Percentiles rank a stretch among this genome's conserved stretches.
Evolutionary conservation across 2,797 vertebrate species (phyloP).

Genomic region (Oreochromis grahami): DNA sequence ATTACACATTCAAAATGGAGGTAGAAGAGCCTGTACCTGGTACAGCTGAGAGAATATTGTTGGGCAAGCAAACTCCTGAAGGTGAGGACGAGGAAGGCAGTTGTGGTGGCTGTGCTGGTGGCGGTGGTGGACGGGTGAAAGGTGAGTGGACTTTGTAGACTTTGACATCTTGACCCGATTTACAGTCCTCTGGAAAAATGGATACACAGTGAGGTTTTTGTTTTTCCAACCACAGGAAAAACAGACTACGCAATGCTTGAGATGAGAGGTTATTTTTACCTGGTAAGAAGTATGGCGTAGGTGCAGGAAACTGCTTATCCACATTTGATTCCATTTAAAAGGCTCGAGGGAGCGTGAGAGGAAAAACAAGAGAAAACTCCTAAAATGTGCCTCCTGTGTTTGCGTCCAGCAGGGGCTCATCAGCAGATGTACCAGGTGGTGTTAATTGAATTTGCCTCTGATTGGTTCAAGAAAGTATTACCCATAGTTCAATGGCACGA

Average conservation of each 20-base stretch:
- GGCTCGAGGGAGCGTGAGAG: background rate
- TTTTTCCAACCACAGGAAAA: background rate
- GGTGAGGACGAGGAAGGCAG: background rate
- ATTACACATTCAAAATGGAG: slow-evolving; percentile 6
- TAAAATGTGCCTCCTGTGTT: background rate
- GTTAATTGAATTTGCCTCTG: slow-evolving; percentile 33
- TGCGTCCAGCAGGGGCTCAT: background rate
- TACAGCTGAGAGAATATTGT: background rate
- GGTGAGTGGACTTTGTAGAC: slow-evolving; percentile 36
- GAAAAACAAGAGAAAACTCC: background rate
- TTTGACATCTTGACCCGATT: background rate
- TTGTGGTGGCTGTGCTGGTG: background rate
- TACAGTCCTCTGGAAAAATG: slow-evolving; percentile 15
- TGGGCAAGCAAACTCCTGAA: background rate
- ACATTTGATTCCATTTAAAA: slow-evolving; percentile 35
- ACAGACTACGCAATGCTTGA: background rate
- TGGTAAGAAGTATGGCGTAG: slow-evolving; percentile 36
- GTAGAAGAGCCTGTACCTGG: slow-evolving; percentile 29
- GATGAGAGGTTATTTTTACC: slow-evolving; percentile 30
- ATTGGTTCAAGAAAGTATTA: slow-evolving; percentile 32
- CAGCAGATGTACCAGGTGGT: slow-evolving; percentile 43
- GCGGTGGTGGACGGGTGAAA: background rate
- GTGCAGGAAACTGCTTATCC: slow-evolving; percentile 26
- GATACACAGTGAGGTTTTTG: background rate
- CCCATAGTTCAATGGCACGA: background rate